Conservation (phyloP, 2,888 invertebrate genomes). For the Thecophora atra region DNA sequence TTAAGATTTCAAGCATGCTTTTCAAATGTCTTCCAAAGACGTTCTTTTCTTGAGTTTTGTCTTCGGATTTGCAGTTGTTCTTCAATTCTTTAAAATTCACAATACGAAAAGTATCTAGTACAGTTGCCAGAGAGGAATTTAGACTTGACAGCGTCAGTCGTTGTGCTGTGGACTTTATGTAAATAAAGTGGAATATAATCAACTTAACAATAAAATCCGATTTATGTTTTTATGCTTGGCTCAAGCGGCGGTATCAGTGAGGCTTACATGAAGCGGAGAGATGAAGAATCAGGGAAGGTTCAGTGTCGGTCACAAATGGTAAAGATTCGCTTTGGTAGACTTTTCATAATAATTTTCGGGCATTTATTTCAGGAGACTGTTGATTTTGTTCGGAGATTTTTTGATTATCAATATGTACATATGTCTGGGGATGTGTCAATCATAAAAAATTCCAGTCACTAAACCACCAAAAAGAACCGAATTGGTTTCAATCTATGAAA, state of each 20-base stretch:
- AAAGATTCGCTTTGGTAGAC: too few relatives aligned
- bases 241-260: slow-evolving; percentile 36
- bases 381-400: too few relatives aligned
- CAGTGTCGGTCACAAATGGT: too few relatives aligned
- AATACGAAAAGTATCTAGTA: too few relatives aligned
- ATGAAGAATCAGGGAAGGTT: background rate
- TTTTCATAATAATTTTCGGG: too few relatives aligned
- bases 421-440: background rate
- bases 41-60: background rate
- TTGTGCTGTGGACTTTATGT: slow-evolving; percentile 41
- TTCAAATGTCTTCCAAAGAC: background rate
- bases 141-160: slow-evolving; percentile 31
- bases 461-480: too few relatives aligned
- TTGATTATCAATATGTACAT: too few relatives aligned
- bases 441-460: too few relatives aligned
- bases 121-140: background rate
- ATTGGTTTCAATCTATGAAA: too few relatives aligned
- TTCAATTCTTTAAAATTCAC: background rate
- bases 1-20: slow-evolving; percentile 8
- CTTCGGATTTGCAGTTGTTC: background rate
- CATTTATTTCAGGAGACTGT: too few relatives aligned
- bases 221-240: slow-evolving; percentile 45
- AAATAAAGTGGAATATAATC: slow-evolving; percentile 45
- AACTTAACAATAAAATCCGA: slow-evolving; percentile 46
- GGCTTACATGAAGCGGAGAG: background rate